A percentile compares a stretch with the other conserved stretches of the same genome.
phyloP scores from a whole-genome alignment of 2,888 invertebrate species.

The Corythucha ciliata region DNA sequence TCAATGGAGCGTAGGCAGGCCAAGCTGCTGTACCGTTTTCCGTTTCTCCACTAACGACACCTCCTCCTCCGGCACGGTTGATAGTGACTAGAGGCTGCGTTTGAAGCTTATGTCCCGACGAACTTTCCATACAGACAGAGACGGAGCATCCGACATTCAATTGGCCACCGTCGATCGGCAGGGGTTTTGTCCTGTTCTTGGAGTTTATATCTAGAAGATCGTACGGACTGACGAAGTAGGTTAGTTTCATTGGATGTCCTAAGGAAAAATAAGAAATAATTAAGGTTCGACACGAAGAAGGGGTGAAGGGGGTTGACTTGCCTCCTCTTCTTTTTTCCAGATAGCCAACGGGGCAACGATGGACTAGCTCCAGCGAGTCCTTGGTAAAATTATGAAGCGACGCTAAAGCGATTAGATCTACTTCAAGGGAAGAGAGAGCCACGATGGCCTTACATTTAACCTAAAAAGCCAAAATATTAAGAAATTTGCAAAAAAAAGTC shows the following conservation, averaged over 20 bases:
- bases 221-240: slow-evolving; percentile 89
- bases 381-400: slow-evolving; percentile 67
- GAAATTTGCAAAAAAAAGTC: background rate
- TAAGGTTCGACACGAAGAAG: no score
- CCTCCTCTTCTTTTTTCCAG: slow-evolving; percentile 74
- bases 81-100: slow-evolving; percentile 59
- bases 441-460: slow-evolving; percentile 86
- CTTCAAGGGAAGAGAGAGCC: slow-evolving; percentile 82
- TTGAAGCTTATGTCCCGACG: slow-evolving; percentile 75
- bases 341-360: slow-evolving; percentile 82
- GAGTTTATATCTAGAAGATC: slow-evolving; percentile 72
- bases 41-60: no score
- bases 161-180: slow-evolving; percentile 55
- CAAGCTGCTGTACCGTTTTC: no score
- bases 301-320: slow-evolving; percentile 35
- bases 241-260: slow-evolving; percentile 88
- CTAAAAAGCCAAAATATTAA: background rate
- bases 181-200: slow-evolving; percentile 59
- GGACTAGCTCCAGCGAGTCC: slow-evolving; percentile 60
- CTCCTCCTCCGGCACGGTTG: slow-evolving; percentile 58
- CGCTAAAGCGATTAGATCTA: slow-evolving; percentile 72
- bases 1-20: slow-evolving; percentile 71
- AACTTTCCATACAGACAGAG: slow-evolving; percentile 81
- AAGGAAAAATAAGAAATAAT: slow-evolving; percentile 32
- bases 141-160: slow-evolving; percentile 74